Evolutionary conservation across 2,888 invertebrate species (phyloP).

Genomic region (Agrochola circellaris): DNA sequence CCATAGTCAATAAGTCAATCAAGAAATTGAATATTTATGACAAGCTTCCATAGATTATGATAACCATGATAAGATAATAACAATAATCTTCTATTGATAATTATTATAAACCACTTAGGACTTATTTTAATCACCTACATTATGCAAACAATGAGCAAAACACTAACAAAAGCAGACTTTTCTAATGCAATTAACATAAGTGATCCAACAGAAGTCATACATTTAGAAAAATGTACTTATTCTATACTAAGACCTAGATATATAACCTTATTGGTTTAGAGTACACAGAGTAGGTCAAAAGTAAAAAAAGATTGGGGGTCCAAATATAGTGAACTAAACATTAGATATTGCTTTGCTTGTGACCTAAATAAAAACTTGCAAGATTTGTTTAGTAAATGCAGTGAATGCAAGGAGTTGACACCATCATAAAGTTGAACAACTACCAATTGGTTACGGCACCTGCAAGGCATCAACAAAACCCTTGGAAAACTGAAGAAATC

Average conservation of each 20-base stretch:
- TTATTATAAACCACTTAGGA: slow-evolving; percentile 6
- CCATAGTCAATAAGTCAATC: slow-evolving; percentile 7
- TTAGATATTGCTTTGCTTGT: slow-evolving; percentile 28
- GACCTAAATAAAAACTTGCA: slow-evolving; percentile 54
- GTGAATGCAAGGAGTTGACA: slow-evolving; percentile 20
- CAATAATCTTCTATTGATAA: slow-evolving; percentile 17
- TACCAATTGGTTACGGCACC: slow-evolving; percentile 16
- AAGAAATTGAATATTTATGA: slow-evolving; percentile 11
- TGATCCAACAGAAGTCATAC: slow-evolving; percentile 9
- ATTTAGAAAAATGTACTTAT: slow-evolving; percentile 15
- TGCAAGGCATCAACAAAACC: slow-evolving; percentile 33
- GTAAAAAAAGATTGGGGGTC: slow-evolving; percentile 9
- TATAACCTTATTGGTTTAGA: not conserved
- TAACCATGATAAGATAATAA: slow-evolving; percentile 34
- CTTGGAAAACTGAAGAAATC: slow-evolving; percentile 49
- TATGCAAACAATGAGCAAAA: slow-evolving; percentile 41
- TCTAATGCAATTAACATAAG: slow-evolving; percentile 53
- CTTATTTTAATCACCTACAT: not conserved
- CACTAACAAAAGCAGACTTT: slow-evolving; percentile 8
- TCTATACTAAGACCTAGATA: slow-evolving; percentile 7
- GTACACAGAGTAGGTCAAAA: not conserved
- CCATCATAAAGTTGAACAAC: not conserved
- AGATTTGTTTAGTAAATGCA: slow-evolving; percentile 45
- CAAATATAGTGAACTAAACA: slow-evolving; percentile 16
- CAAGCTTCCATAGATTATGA: slow-evolving; percentile 4